These are phyloP conservation scores for Oxyura jamaicensis DNA, from an alignment of 2,113 vertebrate genomes.

Conservation along the genomic window DNA sequence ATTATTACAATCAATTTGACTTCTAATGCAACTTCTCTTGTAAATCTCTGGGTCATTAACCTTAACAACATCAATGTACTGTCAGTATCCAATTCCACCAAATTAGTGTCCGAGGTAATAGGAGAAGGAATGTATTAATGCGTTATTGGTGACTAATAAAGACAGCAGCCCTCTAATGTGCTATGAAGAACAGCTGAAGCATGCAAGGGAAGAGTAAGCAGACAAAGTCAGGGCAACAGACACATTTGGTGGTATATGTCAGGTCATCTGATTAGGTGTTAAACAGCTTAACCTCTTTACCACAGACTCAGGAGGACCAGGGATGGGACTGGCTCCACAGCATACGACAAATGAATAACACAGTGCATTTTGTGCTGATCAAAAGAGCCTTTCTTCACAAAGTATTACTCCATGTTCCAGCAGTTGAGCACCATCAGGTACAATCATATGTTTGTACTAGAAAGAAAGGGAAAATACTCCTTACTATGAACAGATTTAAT, in stretches of 20 bases:
- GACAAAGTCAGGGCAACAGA: background rate
- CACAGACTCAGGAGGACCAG: background rate
- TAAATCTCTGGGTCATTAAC: conserved; percentile 85
- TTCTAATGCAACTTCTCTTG: conserved; percentile 84
- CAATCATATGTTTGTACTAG: background rate
- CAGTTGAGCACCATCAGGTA: background rate
- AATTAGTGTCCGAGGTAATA: conserved; percentile 82
- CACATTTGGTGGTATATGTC: background rate
- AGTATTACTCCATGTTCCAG: rapidly evolving
- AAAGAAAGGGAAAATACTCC: background rate
- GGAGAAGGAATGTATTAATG: conserved; percentile 80
- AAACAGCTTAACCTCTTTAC: background rate
- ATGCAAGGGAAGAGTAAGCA: conserved; percentile 17
- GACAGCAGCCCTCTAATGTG: conserved; percentile 73
- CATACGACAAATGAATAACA: background rate
- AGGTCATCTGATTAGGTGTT: background rate
- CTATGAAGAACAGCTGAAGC: conserved; percentile 68
- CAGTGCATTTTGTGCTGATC: background rate
- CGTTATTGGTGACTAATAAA: conserved; percentile 80
- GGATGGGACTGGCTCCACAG: background rate
- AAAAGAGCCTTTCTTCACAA: background rate
- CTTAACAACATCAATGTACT: conserved; percentile 81
- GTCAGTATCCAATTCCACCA: conserved; percentile 80
- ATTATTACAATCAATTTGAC: conserved; percentile 86
- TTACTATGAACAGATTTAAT: background rate